Percentiles rank a stretch among this genome's conserved stretches.
Conservation (phyloP, 2,888 invertebrate genomes). For the Drosophila suboccidentalis region DNA sequence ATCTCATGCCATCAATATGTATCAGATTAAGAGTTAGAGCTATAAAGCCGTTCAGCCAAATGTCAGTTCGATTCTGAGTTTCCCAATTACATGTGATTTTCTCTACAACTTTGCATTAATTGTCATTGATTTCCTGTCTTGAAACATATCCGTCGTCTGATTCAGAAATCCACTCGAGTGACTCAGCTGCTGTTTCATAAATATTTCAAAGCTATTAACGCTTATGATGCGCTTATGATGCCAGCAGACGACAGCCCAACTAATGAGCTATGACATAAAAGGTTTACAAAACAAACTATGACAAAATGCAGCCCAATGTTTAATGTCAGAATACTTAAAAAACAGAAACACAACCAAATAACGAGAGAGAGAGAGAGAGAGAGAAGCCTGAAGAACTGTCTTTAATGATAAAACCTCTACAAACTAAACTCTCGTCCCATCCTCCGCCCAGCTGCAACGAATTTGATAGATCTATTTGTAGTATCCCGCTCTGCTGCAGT, state of each 20-base stretch:
- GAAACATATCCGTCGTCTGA: conserved; percentile 18
- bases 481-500: conserved; percentile 45
- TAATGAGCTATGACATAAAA: conserved; percentile 77
- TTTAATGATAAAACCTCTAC: conserved; percentile 64
- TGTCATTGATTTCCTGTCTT: conserved; percentile 31
- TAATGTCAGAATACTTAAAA: conserved; percentile 43
- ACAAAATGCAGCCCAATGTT: conserved; percentile 51
- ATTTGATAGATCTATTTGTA: conserved; percentile 82
- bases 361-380: conserved; percentile 10
- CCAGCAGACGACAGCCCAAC: conserved; percentile 46
- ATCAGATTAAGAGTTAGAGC: conserved; percentile 7
- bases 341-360: not conserved
- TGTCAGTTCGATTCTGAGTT: not conserved
- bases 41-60: conserved; percentile 3
- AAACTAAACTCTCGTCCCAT: conserved; percentile 34
- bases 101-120: not conserved
- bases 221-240: conserved; percentile 42
- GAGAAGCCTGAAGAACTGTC: conserved; percentile 32
- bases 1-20: not conserved
- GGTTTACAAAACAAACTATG: conserved; percentile 65
- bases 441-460: conserved; percentile 52
- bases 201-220: conserved; percentile 61
- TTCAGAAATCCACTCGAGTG: conserved; percentile 32
- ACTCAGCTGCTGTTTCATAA: conserved; percentile 47
- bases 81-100: conserved; percentile 1